phyloP scores from a whole-genome alignment of 2,888 invertebrate genomes.

The Diabrotica balteata region DNA sequence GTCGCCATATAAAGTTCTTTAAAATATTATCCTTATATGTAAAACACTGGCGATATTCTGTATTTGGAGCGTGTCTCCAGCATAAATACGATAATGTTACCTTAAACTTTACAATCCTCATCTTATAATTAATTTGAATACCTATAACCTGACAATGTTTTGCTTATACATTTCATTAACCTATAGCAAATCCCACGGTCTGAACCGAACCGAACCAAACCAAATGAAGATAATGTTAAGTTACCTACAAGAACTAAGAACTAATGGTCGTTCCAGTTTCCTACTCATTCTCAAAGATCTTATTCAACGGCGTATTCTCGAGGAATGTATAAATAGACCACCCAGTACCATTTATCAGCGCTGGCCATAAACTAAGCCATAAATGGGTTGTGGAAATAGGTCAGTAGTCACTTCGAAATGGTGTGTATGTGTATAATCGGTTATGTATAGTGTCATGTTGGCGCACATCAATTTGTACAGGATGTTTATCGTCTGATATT shows the following conservation, averaged over 20 bases:
- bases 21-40: neutral
- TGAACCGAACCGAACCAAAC: constrained; percentile 12
- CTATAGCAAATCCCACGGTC: constrained; percentile 19
- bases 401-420: constrained; percentile 32
- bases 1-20: no score
- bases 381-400: constrained; percentile 36
- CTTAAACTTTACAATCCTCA: constrained; percentile 4
- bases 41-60: neutral
- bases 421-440: constrained; percentile 5
- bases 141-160: constrained; percentile 18
- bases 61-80: constrained; percentile 6
- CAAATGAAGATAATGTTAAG: constrained; percentile 23
- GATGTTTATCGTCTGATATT: neutral
- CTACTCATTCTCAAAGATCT: constrained; percentile 21
- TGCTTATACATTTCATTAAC: constrained; percentile 20
- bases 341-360: constrained; percentile 33
- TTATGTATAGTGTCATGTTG: constrained; percentile 4
- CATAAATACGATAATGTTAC: neutral
- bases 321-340: constrained; percentile 32
- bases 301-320: constrained; percentile 18
- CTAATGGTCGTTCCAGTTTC: constrained; percentile 24
- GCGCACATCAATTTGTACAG: constrained; percentile 1
- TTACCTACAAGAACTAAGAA: constrained; percentile 1
- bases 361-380: constrained; percentile 30
- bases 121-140: constrained; percentile 20